phyloP scores from a whole-genome alignment of 2,113 vertebrate species.

The Felis catus region F.catus_Fca126_mat1.0 CM031411.1:90884501-90885000 shows the following conservation, averaged over 20 bases:
- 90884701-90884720: background rate
- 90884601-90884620: background rate
- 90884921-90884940: background rate
- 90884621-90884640: background rate
- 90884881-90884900: background rate
- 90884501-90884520: background rate
- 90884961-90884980: too few species aligned
- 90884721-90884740: background rate
- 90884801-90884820: background rate
- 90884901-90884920: background rate
- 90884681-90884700: background rate
- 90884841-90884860: background rate
- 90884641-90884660: background rate
- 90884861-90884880: constrained; percentile 8
- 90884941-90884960: background rate
- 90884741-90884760: background rate
- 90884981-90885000: too few species aligned
- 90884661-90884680: background rate
- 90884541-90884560: background rate
- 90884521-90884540: constrained; percentile 13
- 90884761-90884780: background rate
- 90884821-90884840: background rate
- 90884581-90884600: background rate
- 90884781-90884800: background rate
- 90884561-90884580: background rate